Base-by-base conservation (phyloP, 1,140 invertebrate genomes). In the Drosophila arawakana region DNA sequence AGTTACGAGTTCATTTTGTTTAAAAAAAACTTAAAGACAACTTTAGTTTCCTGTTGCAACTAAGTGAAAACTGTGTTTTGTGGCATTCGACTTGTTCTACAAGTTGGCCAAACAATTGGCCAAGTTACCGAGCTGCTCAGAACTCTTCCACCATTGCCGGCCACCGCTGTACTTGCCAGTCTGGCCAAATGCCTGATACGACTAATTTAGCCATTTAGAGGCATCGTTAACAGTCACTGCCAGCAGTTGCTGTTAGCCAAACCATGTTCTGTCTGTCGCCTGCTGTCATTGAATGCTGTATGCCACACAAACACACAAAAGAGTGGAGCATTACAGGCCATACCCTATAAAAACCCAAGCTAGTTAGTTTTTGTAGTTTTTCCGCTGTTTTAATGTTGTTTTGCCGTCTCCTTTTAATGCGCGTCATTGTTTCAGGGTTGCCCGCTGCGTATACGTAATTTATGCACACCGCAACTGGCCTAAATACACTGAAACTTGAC, bases 121-220 rank as follows among this genome's bases (percentile, higher is more conserved):
- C 50, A 15, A 54, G 11, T 52, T 11, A 13, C 13, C 30, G 49
- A 18, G 4, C 11, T 3, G 7, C 39, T 44, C 49, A 61, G 21
- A 15, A 37, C 11, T 43, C 18, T 15, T 37, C 35, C 11, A 46
- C 2, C 13, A 18, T 44, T 44, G 50, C 21, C n/a, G n/a, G n/a
- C n/a, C n/a, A n/a, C n/a, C 54, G 54, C 59, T 50, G 15, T 52
- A 39, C 18, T 76, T 69, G 46, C 65, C 58, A 62, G 46, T 25
- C 39, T 60, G 58, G 59, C 47, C 21, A 54, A 81, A 71, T 67
- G 43, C 69, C 73, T 76, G 75, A 76, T 80, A 81, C 69, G 81
- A 76, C 76, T 85, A 78, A 84, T 85, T 85, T 81, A 44, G 63
- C 81, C 75, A 86, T 85, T 73, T 85, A 81, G 63, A 71, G 35